phyloP scores from a whole-genome alignment of 2,888 invertebrate species.

The Ophion costatus region DNA sequence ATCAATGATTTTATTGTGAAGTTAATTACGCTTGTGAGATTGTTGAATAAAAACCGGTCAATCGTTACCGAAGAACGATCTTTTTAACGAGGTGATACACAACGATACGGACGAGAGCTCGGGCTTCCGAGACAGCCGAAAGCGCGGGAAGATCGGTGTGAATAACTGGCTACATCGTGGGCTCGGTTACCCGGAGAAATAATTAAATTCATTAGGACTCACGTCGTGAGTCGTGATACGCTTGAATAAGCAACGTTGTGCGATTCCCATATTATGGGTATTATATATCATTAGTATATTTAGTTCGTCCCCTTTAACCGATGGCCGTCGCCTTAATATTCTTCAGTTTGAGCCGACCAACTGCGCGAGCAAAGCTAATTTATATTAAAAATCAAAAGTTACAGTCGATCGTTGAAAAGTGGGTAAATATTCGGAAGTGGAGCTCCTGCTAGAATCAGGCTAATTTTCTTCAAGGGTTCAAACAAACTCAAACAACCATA shows the following conservation, averaged over 20 bases:
- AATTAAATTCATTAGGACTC: constrained; percentile 65
- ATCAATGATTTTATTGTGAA: constrained; percentile 23
- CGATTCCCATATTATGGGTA: constrained; percentile 19
- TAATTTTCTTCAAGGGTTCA: no score
- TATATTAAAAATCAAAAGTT: background rate
- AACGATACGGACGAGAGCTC: background rate
- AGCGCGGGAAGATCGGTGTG: constrained; percentile 40
- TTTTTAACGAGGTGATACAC: background rate
- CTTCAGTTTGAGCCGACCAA: background rate
- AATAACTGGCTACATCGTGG: constrained; percentile 58
- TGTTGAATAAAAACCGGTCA: constrained; percentile 47
- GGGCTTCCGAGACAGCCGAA: constrained; percentile 10
- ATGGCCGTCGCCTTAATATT: no score
- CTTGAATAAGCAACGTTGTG: constrained; percentile 51
- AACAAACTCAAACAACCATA: no score
- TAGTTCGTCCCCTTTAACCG: background rate
- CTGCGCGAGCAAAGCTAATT: background rate
- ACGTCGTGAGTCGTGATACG: constrained; percentile 44
- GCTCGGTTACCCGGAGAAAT: constrained; percentile 48
- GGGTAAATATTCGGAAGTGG: no score
- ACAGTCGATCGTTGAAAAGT: background rate
- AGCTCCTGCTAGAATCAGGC: no score
- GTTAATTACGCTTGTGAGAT: constrained; percentile 13
- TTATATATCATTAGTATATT: background rate
- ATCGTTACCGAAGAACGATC: constrained; percentile 52